Evolutionary conservation across 2,888 invertebrate genomes (phyloP).

Genomic region (Ctena decussata): DNA sequence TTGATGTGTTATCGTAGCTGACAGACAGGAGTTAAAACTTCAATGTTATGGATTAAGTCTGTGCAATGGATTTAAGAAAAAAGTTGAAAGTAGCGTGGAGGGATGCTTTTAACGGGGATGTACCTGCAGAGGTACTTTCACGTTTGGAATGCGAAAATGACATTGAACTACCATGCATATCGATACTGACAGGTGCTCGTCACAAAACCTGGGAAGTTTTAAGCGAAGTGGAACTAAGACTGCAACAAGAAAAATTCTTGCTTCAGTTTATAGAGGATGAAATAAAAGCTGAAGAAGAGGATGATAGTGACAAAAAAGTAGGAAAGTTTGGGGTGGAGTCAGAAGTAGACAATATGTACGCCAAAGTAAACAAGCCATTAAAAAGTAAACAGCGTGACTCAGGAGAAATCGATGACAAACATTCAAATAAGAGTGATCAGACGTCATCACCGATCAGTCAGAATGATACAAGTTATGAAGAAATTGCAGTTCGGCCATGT

Average conservation of each 20-base stretch:
- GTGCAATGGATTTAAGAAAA: constrained; percentile 29
- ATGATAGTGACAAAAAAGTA: neutral
- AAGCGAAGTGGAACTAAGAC: constrained; percentile 24
- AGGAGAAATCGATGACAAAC: neutral
- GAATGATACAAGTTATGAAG: constrained; percentile 35
- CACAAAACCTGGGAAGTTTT: constrained; percentile 34
- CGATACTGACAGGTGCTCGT: constrained; percentile 31
- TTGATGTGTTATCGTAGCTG: no score
- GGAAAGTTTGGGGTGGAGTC: neutral
- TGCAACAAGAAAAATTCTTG: constrained; percentile 55
- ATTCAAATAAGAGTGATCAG: neutral
- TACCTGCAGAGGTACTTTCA: constrained; percentile 51
- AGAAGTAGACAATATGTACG: constrained; percentile 43
- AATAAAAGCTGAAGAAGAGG: neutral
- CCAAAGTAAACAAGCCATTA: constrained; percentile 57
- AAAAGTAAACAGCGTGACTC: constrained; percentile 41
- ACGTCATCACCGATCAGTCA: neutral
- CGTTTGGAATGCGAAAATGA: constrained; percentile 56
- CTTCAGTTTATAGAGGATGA: constrained; percentile 26
- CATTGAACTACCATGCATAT: constrained; percentile 25
- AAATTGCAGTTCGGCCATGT: constrained; percentile 20
- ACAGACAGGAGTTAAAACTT: no score
- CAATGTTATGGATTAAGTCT: neutral
- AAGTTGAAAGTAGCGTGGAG: constrained; percentile 41
- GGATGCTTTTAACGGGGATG: constrained; percentile 34